Evolutionary conservation across 2,797 vertebrate genomes (phyloP).

Genomic region (Cryptoprocta ferox): DNA sequence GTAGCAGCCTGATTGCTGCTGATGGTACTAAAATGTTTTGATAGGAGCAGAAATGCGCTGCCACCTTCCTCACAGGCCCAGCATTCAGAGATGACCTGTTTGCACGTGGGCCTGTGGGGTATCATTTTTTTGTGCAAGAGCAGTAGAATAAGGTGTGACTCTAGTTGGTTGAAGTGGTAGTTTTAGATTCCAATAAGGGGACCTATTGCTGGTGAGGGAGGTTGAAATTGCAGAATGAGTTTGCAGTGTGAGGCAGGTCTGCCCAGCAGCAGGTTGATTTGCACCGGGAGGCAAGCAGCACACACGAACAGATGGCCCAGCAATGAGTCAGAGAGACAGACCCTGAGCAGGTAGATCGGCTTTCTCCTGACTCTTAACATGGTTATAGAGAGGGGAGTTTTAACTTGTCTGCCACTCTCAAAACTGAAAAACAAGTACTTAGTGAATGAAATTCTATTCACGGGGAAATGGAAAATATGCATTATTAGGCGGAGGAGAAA

Average conservation of each 20-base stretch:
- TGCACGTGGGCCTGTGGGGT: not conserved
- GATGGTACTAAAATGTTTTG: slow-evolving; percentile 43
- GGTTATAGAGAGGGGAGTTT: slow-evolving; percentile 46
- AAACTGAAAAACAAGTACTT: slow-evolving; percentile 54
- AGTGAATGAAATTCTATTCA: slow-evolving; percentile 51
- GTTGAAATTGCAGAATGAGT: slow-evolving; percentile 74
- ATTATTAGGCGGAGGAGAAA: slow-evolving; percentile 45
- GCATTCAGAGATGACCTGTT: slow-evolving; percentile 53
- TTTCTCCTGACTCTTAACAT: slow-evolving; percentile 66
- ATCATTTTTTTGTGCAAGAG: slow-evolving; percentile 38
- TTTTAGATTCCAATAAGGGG: slow-evolving; percentile 70
- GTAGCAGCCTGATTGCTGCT: slow-evolving; percentile 30
- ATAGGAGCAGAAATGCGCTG: slow-evolving; percentile 33
- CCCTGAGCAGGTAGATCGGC: slow-evolving; percentile 62
- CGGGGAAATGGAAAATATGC: slow-evolving; percentile 50
- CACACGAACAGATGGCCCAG: slow-evolving; percentile 60
- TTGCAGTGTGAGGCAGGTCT: slow-evolving; percentile 67
- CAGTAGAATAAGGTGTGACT: slow-evolving; percentile 61
- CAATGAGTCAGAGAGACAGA: slow-evolving; percentile 62
- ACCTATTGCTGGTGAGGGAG: slow-evolving; percentile 66
- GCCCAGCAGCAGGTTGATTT: slow-evolving; percentile 59
- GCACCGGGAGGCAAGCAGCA: slow-evolving; percentile 46
- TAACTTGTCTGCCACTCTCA: slow-evolving; percentile 31
- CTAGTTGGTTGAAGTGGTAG: slow-evolving; percentile 57
- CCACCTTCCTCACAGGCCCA: not conserved